Evolutionary conservation across 2,888 invertebrate species (phyloP).

Genomic region (Rutpela maculata): DNA sequence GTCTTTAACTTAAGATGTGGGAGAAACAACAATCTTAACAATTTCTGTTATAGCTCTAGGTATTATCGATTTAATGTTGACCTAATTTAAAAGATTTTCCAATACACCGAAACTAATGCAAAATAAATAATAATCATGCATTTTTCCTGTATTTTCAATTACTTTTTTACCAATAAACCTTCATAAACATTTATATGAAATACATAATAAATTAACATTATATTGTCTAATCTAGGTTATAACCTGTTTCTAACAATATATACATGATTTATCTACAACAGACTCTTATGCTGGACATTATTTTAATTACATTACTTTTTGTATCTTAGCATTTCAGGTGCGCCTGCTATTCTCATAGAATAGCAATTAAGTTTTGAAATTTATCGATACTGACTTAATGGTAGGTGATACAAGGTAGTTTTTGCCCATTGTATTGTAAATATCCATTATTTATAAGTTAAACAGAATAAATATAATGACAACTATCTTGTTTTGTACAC

Average conservation of each 20-base stretch:
- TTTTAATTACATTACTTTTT: constrained; percentile 18
- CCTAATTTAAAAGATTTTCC: no score
- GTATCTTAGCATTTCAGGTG: constrained; percentile 24
- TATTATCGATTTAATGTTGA: no score
- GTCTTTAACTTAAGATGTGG: no score
- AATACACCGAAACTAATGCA: no score
- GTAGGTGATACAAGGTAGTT: constrained; percentile 17
- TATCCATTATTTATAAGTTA: constrained; percentile 24
- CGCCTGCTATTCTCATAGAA: constrained; percentile 11
- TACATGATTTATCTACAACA: constrained; percentile 25
- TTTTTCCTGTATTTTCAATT: no score
- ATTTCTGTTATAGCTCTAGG: no score
- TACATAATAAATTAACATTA: constrained; percentile 9
- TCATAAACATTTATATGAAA: not conserved
- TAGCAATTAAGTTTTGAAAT: constrained; percentile 30
- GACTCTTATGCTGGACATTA: constrained; percentile 18
- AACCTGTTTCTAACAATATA: constrained; percentile 22
- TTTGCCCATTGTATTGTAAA: constrained; percentile 22
- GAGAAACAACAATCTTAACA: no score
- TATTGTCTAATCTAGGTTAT: constrained; percentile 19
- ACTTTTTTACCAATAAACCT: no score
- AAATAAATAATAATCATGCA: no score
- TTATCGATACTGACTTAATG: constrained; percentile 23
- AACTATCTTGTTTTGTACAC: not conserved
- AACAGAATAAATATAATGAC: constrained; percentile 12